These are phyloP conservation scores for Metopia argyrocephala DNA, from an alignment of 2,888 invertebrate genomes.

Conservation along the genomic window DNA sequence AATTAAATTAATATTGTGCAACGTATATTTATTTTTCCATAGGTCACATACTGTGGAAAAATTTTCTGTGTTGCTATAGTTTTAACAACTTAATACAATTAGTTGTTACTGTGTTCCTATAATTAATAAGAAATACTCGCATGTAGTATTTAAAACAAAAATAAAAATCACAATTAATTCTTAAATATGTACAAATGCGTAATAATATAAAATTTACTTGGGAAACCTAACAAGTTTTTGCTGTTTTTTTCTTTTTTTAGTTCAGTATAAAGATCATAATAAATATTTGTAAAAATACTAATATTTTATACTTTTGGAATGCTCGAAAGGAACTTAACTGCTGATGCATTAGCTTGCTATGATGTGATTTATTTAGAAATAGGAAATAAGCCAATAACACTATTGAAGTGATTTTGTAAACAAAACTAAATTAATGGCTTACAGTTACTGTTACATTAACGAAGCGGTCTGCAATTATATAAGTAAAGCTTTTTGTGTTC, in stretches of 20 bases:
- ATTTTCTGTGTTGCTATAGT: conserved; percentile 1
- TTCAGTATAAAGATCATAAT: too few relatives aligned
- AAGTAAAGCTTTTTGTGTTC: too few relatives aligned
- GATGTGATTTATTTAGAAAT: too few relatives aligned
- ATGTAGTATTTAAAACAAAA: not conserved
- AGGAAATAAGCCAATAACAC: too few relatives aligned
- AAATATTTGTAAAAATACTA: too few relatives aligned
- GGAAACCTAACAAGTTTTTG: conserved; percentile 23
- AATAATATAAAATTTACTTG: not conserved
- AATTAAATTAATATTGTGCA: conserved; percentile 37
- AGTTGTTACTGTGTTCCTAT: not conserved
- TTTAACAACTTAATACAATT: conserved; percentile 50
- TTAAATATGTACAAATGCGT: conserved; percentile 26
- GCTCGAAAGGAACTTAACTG: too few relatives aligned
- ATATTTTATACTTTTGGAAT: too few relatives aligned
- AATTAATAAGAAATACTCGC: not conserved
- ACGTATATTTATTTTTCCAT: conserved; percentile 24
- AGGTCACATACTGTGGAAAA: conserved; percentile 17
- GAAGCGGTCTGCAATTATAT: too few relatives aligned
- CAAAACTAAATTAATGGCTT: too few relatives aligned
- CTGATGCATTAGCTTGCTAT: too few relatives aligned
- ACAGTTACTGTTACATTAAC: too few relatives aligned
- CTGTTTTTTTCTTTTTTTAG: not conserved
- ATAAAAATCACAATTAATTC: not conserved
- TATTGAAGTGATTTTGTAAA: too few relatives aligned